A percentile compares a stretch with the other conserved stretches of the same genome.
These are phyloP conservation scores for Montipora cactus DNA, from an alignment of 64 coral and sea anemone species.

Conservation along the genomic window DNA sequence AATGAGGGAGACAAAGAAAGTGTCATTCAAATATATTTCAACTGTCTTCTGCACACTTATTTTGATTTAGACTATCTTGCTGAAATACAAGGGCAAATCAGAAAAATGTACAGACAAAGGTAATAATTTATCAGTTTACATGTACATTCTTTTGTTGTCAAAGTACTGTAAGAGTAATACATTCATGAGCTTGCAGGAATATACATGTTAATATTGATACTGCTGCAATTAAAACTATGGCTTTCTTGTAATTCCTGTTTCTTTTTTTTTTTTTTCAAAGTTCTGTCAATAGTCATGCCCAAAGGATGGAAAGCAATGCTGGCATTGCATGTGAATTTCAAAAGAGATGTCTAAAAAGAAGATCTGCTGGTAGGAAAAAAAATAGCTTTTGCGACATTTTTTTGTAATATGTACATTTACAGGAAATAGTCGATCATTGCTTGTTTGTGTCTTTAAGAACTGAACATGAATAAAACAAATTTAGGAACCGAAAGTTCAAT, in stretches of 20 bases:
- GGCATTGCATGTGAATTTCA: constrained; percentile 26
- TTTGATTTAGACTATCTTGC: constrained; percentile 68
- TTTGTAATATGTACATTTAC: too few relatives aligned
- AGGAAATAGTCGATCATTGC: too few relatives aligned
- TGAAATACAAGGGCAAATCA: constrained; percentile 74
- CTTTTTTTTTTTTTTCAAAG: background rate
- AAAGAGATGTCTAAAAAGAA: constrained; percentile 73
- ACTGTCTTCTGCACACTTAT: background rate
- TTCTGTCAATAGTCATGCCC: constrained; percentile 48
- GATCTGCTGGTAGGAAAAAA: constrained; percentile 37
- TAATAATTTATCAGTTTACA: background rate
- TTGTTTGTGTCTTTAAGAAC: too few relatives aligned
- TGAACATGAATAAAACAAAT: too few relatives aligned
- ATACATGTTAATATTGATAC: background rate
- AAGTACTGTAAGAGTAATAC: background rate
- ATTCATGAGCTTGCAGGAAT: background rate
- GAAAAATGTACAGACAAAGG: constrained; percentile 89
- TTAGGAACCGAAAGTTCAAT: background rate
- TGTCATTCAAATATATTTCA: background rate
- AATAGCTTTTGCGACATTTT: background rate
- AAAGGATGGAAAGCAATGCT: constrained; percentile 5
- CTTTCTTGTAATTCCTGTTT: too few relatives aligned
- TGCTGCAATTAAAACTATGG: too few relatives aligned
- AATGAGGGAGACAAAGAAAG: background rate
- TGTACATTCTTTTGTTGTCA: too few relatives aligned